Base-by-base conservation (phyloP, 2,113 vertebrate genomes). In the Romanogobio albipinnatus region DNA sequence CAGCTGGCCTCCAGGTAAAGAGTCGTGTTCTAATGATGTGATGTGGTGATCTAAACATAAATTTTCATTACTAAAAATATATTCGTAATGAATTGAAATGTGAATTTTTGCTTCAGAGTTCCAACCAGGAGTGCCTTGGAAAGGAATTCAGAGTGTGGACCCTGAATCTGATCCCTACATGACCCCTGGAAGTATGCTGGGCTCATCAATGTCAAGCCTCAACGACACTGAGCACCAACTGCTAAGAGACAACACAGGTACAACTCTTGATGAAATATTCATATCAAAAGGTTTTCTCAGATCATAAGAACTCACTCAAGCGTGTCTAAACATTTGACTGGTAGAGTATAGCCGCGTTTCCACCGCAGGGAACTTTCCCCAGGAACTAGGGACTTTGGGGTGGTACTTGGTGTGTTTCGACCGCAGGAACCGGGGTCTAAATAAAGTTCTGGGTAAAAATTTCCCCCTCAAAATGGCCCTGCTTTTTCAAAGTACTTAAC, bases 81-180 rank as follows among this genome's bases (percentile, higher is more conserved):
- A 9, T 10, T 13, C 6, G 24, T 14, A 4, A 59, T 4, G 22
- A 39, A 78, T 43, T 78, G 7, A 43, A 43, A 24, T 66, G 7
- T 66, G 39, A 39, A 11, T 64, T 45, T 11, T 58, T 3, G 0
- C 9, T 87, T 29, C 90, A 99, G 98, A 99, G 93, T 99, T 99
- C 93, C 98, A 99, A 95, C 98, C 98, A 76, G 98, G 98, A 91
- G 98, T 99, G 90, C 98, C 98, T 87, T 99, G 98, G 98, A 99
- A 99, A 94, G 98, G 98, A 94, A 98, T 99, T 88, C 97, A 97
- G 94, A 98, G 96, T 84, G 97, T 98, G 87, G 98, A 99, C 94
- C 97, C 98, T 85, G 98, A 99, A 91, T 97, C 97, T 87, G 98
- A 99, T 92, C 98, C 98, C 76, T 98, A 99, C 86, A 97, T 97